Conservation (phyloP, 2,113 vertebrate species). For the Myrmecophaga tridactyla region DNA sequence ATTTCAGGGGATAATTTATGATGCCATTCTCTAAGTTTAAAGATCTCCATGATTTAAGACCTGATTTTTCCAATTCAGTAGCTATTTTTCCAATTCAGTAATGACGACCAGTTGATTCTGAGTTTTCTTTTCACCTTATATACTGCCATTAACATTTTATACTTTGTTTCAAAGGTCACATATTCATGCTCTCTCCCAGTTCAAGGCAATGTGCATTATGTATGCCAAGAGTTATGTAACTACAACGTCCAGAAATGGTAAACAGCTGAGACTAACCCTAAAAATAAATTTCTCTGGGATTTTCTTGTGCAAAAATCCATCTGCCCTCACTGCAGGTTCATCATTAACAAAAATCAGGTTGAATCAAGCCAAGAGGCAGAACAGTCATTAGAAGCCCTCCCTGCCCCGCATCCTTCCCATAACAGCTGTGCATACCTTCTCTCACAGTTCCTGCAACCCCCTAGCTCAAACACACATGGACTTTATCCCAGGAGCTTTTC, state of each 20-base stretch:
- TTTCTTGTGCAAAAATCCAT: conserved; percentile 61
- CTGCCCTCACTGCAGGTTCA: conserved; percentile 70
- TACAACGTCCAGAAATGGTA: conserved; percentile 67
- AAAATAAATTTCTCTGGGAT: conserved; percentile 70
- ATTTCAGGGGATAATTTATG: background rate
- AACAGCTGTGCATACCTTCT: background rate
- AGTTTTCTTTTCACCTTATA: conserved; percentile 42
- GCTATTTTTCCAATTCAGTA: background rate
- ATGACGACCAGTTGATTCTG: conserved; percentile 34
- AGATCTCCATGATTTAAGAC: conserved; percentile 21
- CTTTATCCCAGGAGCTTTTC: background rate
- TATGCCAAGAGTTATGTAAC: conserved; percentile 73
- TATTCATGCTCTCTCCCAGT: conserved; percentile 43
- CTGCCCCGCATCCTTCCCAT: background rate
- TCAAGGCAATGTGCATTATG: conserved; percentile 66
- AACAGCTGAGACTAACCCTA: conserved; percentile 76
- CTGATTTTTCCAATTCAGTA: background rate
- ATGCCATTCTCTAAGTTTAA: conserved; percentile 33
- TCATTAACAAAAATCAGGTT: conserved; percentile 58
- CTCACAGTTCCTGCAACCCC: background rate
- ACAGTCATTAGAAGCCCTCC: conserved; percentile 24
- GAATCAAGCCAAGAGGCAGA: conserved; percentile 41
- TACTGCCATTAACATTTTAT: conserved; percentile 57
- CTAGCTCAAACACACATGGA: background rate
- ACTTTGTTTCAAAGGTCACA: conserved; percentile 69